Evolutionary conservation across 2,888 invertebrate species (phyloP), one percentile per base, ranked within the genome.

Genomic region (Ornithoptera priamus): DNA sequence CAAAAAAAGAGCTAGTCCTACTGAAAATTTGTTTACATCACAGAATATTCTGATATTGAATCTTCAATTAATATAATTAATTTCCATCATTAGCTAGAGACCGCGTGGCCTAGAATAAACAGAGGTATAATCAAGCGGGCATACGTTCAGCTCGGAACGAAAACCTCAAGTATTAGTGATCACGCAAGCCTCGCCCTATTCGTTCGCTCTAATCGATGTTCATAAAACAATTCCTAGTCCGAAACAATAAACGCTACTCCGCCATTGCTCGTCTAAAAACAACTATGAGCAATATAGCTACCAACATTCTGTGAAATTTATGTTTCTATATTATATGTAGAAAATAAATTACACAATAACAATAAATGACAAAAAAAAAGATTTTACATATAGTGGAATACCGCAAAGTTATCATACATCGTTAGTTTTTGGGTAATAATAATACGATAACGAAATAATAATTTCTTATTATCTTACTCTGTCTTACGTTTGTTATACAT

Each of bases 171-270:
- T 76, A 75, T 72, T 75, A 75, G 74, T 71, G 77, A 77, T 73
- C 88, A 88, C 88, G 87, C 88, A 77, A 88, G 76, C 85, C 85
- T 80, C 85, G 76, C 74, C 71, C 73, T 67, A 8, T 57, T 63
- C 59, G 66, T 17, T 42, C 42, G 62, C 20, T 30, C 22, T 62
- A 60, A 67, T 70, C 70, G 67, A 70, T 63, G 42, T 62, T 63
- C 56, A 69, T 63, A 62, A 62, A 36, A 62, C n/a, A 69, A 62
- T 39, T 62, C 30, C 46, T 53, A 53, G 1, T 65, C 30, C n/a
- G 65, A 62, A 39, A 69, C 7, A 53, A 53, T 53, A 53, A 53
- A 53, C 18, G 53, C 53, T n/a, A 53, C 53, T n/a, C 18, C 53
- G 53, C n/a, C 8, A 5, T n/a, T n/a, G 7, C 53, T 53, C n/a